Conservation (phyloP, 2,113 vertebrate genomes). For the Ploceus nigricollis region DNA sequence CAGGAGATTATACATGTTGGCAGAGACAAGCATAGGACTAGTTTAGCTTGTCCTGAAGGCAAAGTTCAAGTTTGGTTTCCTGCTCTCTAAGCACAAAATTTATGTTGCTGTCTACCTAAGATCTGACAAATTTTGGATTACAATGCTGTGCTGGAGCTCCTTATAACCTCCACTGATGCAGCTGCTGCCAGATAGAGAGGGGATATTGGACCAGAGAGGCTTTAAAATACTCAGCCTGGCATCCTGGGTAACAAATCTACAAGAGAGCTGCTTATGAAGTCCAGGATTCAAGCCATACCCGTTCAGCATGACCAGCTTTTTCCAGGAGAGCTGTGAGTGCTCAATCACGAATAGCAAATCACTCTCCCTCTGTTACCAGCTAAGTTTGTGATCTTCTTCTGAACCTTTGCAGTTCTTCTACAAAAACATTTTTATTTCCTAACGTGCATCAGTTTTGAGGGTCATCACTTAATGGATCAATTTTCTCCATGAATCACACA, state of each 20-base stretch:
- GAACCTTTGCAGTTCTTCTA: not conserved
- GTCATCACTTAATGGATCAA: not conserved
- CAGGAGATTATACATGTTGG: not conserved
- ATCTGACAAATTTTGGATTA: not conserved
- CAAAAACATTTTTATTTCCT: not conserved
- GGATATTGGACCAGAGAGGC: not conserved
- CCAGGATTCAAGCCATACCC: not conserved
- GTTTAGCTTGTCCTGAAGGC: not conserved
- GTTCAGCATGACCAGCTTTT: not conserved
- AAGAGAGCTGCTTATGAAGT: not conserved
- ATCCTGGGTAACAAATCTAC: not conserved
- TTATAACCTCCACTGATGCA: not conserved
- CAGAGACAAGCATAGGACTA: not conserved
- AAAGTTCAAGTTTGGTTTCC: not conserved
- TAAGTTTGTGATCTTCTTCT: not conserved
- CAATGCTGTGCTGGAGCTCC: not conserved
- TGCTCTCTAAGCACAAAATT: not conserved
- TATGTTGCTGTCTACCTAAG: not conserved
- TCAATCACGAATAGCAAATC: not conserved
- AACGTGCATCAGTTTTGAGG: not conserved
- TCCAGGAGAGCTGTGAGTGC: not conserved
- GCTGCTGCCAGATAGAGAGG: not conserved
- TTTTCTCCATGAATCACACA: not conserved
- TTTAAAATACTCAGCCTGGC: not conserved
- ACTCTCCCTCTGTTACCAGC: not conserved